Percentiles rank a stretch among this genome's conserved stretches.
phyloP scores from a whole-genome alignment of 2,113 vertebrate species.

The Neomonachus schauinslandi region DNA sequence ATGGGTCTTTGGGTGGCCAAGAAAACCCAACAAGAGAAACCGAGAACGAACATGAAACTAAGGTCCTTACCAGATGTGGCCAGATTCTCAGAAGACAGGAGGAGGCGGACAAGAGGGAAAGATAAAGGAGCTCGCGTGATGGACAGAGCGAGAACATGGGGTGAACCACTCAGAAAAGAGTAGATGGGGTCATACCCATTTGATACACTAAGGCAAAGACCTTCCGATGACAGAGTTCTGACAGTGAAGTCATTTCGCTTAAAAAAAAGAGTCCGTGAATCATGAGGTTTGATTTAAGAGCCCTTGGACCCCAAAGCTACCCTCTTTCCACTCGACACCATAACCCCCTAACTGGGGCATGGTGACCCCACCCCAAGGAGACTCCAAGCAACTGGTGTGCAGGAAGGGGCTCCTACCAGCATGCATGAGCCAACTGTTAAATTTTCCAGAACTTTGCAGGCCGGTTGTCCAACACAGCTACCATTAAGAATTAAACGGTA shows the following conservation, averaged over 20 bases:
- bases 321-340: no score
- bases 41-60: not conserved
- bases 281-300: not conserved
- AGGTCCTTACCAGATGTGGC: not conserved
- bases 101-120: not conserved
- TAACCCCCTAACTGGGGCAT: not conserved
- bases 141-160: fast-evolving
- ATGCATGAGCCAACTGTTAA: not conserved
- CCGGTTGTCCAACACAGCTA: not conserved
- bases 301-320: not conserved
- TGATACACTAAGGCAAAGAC: not conserved
- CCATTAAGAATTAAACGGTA: not conserved
- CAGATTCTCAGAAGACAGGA: not conserved
- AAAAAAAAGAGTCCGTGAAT: no score
- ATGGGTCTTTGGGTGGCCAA: not conserved
- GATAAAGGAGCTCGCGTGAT: fast-evolving
- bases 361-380: not conserved
- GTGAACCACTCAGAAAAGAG: not conserved
- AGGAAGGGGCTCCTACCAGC: fast-evolving
- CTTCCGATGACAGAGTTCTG: not conserved
- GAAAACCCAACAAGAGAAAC: not conserved
- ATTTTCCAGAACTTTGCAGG: not conserved
- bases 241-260: not conserved
- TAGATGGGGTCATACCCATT: not conserved
- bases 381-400: fast-evolving